Base-by-base conservation (phyloP, 2,888 invertebrate species). In the Terebella lapidaria region DNA sequence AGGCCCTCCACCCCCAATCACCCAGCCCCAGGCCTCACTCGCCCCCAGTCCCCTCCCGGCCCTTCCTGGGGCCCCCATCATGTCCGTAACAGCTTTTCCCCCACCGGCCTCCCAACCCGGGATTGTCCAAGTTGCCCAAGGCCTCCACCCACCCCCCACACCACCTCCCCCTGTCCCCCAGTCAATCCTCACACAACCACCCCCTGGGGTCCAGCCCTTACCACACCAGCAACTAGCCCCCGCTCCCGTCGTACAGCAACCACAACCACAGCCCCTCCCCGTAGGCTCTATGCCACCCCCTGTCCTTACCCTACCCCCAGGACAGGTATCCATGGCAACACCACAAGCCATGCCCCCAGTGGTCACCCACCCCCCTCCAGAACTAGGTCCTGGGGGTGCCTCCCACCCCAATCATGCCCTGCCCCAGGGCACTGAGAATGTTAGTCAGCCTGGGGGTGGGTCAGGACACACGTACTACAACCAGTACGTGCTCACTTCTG, bases 401-500 rank as follows among this genome's bases (percentile, higher is more conserved):
- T n/a, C n/a, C n/a, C n/a, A n/a, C n/a, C n/a, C n/a, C n/a, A n/a
- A n/a, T n/a, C n/a, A n/a, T n/a, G n/a, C n/a, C n/a, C n/a, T n/a
- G n/a, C n/a, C n/a, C n/a, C n/a, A n/a, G n/a, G n/a, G n/a, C n/a
- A n/a, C n/a, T n/a, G n/a, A n/a, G n/a, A n/a, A n/a, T n/a, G n/a
- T n/a, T n/a, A n/a, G n/a, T n/a, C n/a, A n/a, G n/a, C n/a, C n/a
- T n/a, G n/a, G n/a, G n/a, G n/a, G n/a, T n/a, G n/a, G n/a, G n/a
- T n/a, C n/a, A n/a, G 54, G 45, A n/a, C 54, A 55, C 28, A 46
- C 47, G 1, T 55, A 59, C 35, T 56, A 46, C 30, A 56, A 49
- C 25, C 55, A 56, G 54, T 55, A 59, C 26, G 59, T 56, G 18
- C 28, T 25, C 46, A 27, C 46, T 24, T 15, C 45, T 20, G 5